Evolutionary conservation across 2,888 invertebrate species (phyloP).

Genomic region (Acleris emargana): DNA sequence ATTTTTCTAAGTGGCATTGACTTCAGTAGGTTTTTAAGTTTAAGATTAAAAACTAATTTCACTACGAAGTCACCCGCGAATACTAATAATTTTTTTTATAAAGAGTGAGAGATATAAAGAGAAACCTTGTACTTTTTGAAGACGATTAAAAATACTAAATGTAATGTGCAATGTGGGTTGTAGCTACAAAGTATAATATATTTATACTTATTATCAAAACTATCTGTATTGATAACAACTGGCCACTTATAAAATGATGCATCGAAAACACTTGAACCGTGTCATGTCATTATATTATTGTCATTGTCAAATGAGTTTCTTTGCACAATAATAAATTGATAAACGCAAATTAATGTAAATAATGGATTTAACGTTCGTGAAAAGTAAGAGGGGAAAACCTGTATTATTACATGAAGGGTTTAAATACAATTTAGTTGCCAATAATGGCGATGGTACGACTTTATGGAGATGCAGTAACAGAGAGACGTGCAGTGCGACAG

Average conservation of each 20-base stretch:
- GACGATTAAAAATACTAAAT: not conserved
- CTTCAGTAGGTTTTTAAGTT: not conserved
- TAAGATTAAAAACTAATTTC: not conserved
- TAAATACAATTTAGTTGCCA: slow-evolving; percentile 12
- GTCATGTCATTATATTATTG: slow-evolving; percentile 1
- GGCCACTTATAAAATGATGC: not conserved
- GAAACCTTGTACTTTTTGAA: not conserved
- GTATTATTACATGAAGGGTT: slow-evolving; percentile 10
- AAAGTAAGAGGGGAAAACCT: slow-evolving; percentile 2
- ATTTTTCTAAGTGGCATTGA: not conserved
- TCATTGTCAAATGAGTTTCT: not conserved
- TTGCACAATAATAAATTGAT: not conserved
- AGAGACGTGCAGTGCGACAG: not conserved
- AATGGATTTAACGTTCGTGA: slow-evolving; percentile 1
- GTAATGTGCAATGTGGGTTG: no score
- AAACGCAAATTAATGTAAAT: not conserved
- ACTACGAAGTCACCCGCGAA: not conserved
- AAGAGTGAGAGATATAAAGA: not conserved
- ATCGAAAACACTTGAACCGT: not conserved
- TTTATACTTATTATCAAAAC: no score
- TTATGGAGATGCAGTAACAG: slow-evolving; percentile 11
- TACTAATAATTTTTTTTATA: no score
- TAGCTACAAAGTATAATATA: no score
- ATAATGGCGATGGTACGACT: slow-evolving; percentile 7
- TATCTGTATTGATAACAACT: not conserved